phyloP scores from a whole-genome alignment of 2,113 vertebrate species.

The Scopus umbretta region DNA sequence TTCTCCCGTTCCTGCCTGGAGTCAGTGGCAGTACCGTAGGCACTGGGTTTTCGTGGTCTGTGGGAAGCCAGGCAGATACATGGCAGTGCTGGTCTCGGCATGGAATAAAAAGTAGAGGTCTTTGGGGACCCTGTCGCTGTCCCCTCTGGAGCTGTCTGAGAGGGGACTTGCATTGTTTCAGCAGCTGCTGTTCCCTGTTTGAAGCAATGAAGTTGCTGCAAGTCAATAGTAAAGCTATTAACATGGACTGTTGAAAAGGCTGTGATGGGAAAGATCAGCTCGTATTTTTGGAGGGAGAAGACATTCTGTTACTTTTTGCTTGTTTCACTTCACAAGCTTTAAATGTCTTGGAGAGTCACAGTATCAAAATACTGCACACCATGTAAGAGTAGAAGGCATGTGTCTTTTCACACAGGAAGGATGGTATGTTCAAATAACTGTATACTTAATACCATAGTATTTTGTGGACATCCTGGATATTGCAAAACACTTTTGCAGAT shows the following conservation, averaged over 20 bases:
- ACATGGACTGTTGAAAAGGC: slow-evolving; percentile 64
- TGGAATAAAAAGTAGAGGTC: neutral
- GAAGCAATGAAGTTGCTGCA: neutral
- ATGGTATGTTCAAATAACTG: neutral
- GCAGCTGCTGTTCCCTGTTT: neutral
- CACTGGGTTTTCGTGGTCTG: neutral
- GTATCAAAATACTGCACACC: neutral
- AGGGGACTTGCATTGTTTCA: neutral
- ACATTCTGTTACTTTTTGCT: neutral
- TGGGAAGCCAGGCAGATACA: neutral
- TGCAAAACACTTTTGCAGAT: neutral
- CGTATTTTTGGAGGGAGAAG: neutral
- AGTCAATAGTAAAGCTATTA: slow-evolving; percentile 70
- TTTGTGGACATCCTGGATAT: neutral
- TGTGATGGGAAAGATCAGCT: slow-evolving; percentile 6
- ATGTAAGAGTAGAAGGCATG: neutral
- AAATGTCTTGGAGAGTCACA: neutral
- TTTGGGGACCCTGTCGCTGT: rapidly evolving
- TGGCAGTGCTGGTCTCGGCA: neutral
- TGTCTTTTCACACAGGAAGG: neutral
- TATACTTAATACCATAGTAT: neutral
- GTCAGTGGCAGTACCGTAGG: neutral
- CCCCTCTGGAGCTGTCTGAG: neutral
- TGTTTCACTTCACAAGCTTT: neutral
- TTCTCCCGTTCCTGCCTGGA: rapidly evolving